phyloP scores from a whole-genome alignment of 2,113 vertebrate species.

The Electrona antarctica region DNA sequence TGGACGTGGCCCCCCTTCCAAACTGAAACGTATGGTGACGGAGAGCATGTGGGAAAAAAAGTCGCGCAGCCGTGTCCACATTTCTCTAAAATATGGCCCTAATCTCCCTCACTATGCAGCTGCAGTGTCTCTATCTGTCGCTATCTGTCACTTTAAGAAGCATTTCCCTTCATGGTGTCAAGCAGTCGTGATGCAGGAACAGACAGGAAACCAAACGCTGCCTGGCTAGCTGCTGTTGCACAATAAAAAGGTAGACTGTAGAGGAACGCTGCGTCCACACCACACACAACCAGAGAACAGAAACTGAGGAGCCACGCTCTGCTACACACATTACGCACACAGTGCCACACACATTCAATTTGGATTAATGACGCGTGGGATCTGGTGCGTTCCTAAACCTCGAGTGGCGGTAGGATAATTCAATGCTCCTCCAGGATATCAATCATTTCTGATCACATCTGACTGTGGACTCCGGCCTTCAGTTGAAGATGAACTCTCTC shows the following conservation, averaged over 20 bases:
- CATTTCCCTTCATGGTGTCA: slow-evolving; percentile 97
- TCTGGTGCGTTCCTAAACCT: not conserved
- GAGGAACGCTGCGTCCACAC: too few species aligned
- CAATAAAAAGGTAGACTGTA: too few species aligned
- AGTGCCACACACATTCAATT: not conserved
- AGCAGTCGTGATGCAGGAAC: slow-evolving; percentile 97
- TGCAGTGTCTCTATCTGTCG: slow-evolving; percentile 42
- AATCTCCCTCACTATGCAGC: not conserved
- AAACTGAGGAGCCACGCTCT: slow-evolving; percentile 8
- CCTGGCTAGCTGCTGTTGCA: too few species aligned
- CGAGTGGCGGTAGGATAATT: not conserved
- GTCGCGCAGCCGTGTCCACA: too few species aligned
- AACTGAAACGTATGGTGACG: too few species aligned
- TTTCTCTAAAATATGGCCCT: too few species aligned
- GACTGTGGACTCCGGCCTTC: too few species aligned
- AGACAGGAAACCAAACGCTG: slow-evolving; percentile 90
- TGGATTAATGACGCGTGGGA: not conserved
- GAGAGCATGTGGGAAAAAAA: too few species aligned
- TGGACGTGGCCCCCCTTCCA: too few species aligned
- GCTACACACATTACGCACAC: not conserved
- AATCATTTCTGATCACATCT: too few species aligned
- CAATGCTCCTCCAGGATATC: too few species aligned
- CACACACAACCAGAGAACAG: not conserved
- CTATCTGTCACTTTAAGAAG: slow-evolving; percentile 92
- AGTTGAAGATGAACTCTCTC: too few species aligned